These are phyloP conservation scores for Melanotaenia trifasciata DNA, from an alignment of 2,797 vertebrate species.

Conservation along the genomic window DNA sequence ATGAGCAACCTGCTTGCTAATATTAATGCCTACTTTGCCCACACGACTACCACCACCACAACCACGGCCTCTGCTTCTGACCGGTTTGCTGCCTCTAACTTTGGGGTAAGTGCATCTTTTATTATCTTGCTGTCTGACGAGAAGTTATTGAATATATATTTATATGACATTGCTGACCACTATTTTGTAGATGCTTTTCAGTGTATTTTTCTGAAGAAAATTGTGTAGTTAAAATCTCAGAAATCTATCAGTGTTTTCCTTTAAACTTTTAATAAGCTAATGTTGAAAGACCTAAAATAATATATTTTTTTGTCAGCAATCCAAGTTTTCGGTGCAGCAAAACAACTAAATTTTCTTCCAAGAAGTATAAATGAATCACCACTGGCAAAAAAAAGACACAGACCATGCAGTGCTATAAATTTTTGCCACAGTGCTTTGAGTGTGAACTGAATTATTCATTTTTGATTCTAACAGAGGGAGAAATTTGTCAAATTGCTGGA, in stretches of 20 bases:
- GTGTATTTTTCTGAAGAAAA: conserved; percentile 17
- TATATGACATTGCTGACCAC: neutral
- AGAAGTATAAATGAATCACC: conserved; percentile 60
- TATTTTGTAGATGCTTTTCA: conserved; percentile 1
- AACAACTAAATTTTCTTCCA: conserved; percentile 41
- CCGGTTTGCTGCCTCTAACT: conserved; percentile 96
- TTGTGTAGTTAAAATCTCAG: conserved; percentile 24
- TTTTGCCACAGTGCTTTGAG: conserved; percentile 28
- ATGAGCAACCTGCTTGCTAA: conserved; percentile 98
- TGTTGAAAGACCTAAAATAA: conserved; percentile 46
- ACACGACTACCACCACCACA: conserved; percentile 93
- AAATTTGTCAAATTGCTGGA: conserved; percentile 98
- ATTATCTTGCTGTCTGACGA: neutral
- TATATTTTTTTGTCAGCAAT: conserved; percentile 47
- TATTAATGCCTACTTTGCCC: conserved; percentile 97
- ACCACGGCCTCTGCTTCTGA: conserved; percentile 94
- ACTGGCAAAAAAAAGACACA: conserved; percentile 10
- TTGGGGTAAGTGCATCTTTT: conserved; percentile 86
- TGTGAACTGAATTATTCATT: conserved; percentile 56
- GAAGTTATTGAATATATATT: neutral
- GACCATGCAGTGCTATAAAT: conserved; percentile 34
- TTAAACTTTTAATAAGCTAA: conserved; percentile 67
- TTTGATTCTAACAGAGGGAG: conserved; percentile 89
- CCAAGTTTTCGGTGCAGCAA: conserved; percentile 30
- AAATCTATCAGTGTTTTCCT: conserved; percentile 20